phyloP scores from a whole-genome alignment of 2,113 vertebrate genomes.

The Paramormyrops kingsleyae region DNA sequence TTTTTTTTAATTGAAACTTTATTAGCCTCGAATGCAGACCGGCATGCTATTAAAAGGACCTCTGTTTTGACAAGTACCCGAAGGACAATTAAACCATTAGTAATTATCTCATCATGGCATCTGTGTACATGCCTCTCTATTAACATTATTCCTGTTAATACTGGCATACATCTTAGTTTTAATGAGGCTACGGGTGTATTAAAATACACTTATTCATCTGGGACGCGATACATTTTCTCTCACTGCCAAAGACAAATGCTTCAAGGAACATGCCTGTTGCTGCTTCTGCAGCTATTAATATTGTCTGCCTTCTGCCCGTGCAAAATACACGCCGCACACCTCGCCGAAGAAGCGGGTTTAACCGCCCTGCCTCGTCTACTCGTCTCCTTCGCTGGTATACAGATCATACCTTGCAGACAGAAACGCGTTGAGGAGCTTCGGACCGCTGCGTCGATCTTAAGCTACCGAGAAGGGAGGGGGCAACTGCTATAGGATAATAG shows the following conservation, averaged over 20 bases:
- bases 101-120: constrained; percentile 2
- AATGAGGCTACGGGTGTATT: constrained; percentile 1
- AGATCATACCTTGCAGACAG: neutral
- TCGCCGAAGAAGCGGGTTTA: neutral
- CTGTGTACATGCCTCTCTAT: neutral
- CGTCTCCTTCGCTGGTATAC: neutral
- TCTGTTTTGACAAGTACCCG: neutral
- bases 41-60: neutral
- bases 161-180: constrained; percentile 8
- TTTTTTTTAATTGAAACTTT: neutral
- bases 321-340: neutral
- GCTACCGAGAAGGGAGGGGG: neutral
- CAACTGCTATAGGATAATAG: neutral
- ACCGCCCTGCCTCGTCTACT: neutral
- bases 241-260: constrained; percentile 1
- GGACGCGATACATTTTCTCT: neutral
- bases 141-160: neutral
- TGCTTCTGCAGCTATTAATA: constrained; percentile 1
- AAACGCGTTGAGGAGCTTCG: neutral
- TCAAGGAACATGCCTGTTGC: neutral
- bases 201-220: constrained; percentile 9
- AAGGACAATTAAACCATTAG: neutral
- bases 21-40: neutral
- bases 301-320: neutral
- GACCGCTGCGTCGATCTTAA: neutral